Conservation (phyloP, 2,797 vertebrate genomes). For the Decapterus maruadsi region DNA sequence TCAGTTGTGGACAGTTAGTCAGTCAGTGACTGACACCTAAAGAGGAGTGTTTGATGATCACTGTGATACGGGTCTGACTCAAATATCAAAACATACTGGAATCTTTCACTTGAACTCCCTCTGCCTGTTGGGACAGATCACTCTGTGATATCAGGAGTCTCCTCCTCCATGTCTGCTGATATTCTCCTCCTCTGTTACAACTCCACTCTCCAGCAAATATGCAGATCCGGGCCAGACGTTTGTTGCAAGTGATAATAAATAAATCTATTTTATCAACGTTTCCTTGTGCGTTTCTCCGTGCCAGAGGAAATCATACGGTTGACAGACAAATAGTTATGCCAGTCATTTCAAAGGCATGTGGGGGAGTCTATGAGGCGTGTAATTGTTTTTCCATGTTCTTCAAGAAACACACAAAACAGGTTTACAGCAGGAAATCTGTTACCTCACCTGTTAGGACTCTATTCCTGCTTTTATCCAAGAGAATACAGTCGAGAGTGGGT, state of each 20-base stretch:
- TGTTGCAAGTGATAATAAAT: neutral
- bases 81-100: neutral
- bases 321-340: neutral
- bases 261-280: neutral
- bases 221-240: neutral
- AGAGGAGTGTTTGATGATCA: neutral
- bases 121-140: neutral
- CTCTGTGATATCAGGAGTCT: neutral
- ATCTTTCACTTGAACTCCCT: neutral
- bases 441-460: neutral
- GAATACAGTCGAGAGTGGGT: neutral
- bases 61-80: neutral
- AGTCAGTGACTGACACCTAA: neutral
- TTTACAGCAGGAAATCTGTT: conserved; percentile 2
- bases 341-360: neutral
- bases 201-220: neutral
- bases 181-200: neutral
- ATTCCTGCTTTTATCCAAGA: neutral
- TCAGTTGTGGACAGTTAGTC: neutral
- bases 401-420: conserved; percentile 10
- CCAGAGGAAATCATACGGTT: neutral
- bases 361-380: neutral
- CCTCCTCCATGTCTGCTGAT: neutral
- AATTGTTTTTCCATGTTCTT: neutral
- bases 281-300: neutral